Base-by-base conservation (phyloP, 23 tunicate species). In the Aplidium turbinatum region DNA sequence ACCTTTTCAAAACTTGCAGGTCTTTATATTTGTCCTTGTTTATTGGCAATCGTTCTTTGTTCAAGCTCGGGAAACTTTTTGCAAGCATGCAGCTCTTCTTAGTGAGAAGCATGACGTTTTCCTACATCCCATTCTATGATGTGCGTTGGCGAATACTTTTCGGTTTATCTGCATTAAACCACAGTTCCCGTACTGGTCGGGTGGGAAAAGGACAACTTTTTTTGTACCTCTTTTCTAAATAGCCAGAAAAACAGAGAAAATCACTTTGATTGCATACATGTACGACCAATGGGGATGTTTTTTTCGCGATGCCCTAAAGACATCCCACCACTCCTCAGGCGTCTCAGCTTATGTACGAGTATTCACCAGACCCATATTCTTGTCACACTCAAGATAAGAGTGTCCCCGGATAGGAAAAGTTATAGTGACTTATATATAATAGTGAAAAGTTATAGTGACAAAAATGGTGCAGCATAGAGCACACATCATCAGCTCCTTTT, bases 181-280 rank as follows among this genome's bases (percentile, higher is more conserved):
- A 60, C 13, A 60, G 18, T 60, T 60, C 67, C 36, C 67, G 4
- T 3, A 60, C 36, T 16, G 67, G 67, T 31, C 67, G 30, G 6
- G n/a, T 60, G n/a, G 67, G 67, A 30, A 60, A 60, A 9, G 34
- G 67, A 29, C 67, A 60, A 60, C 6, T 60, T 4, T 30, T 4
- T 30, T 60, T 60, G 35, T 60, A 60, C 7, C 34, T 28, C 7
- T 19, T 25, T 5, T 54, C 31, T 5, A 28, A 29, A 60, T 25
- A 31, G 7, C 16, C 36, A 5, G 67, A 60, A 60, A 60, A 27
- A n/a, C 22, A 4, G 7, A 28, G 7, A 16, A 60, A 60, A 31
- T 60, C 67, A 5, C 31, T n/a, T n/a, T 60, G 67, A 9, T 60
- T 60, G 67, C 67, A 60, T 30, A 29, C 67, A 60, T 60, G 67